These are phyloP conservation scores for Sciaenops ocellatus DNA, from an alignment of 2,797 vertebrate species.

Conservation along the genomic window DNA sequence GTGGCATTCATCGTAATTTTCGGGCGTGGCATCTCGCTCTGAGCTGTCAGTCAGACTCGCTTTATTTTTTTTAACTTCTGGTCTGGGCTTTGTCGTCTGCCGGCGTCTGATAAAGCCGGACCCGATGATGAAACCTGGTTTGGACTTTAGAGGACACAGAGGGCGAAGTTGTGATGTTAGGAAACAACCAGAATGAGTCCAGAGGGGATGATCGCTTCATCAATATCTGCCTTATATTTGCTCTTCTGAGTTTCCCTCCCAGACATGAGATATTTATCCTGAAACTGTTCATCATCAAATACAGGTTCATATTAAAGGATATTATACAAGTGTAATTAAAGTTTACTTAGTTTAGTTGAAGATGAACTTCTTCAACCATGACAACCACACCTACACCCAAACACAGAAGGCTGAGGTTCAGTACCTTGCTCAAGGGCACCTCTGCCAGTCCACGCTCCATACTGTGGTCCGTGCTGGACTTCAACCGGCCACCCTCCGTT, in stretches of 20 bases:
- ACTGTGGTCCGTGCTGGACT: no score
- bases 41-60: conserved; percentile 32
- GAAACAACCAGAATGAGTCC: neutral
- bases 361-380: no score
- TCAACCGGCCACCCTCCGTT: no score
- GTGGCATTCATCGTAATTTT: conserved; percentile 50
- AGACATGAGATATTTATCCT: no score
- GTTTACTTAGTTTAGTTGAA: no score
- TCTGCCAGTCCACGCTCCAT: no score
- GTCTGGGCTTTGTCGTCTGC: conserved; percentile 12
- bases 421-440: no score
- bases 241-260: neutral
- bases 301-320: no score
- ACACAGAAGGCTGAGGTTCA: no score
- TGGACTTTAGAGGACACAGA: conserved; percentile 11
- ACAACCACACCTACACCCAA: no score
- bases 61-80: conserved; percentile 51
- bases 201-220: neutral
- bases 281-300: no score
- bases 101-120: conserved; percentile 32
- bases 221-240: neutral
- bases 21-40: conserved; percentile 1
- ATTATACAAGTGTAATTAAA: no score
- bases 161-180: neutral
- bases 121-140: conserved; percentile 10